Percentiles rank a stretch among this genome's conserved stretches.
phyloP scores from a whole-genome alignment of 30 jellyfish, hydroid and myxozoan genomes.

The Clytia hemisphaerica region DNA sequence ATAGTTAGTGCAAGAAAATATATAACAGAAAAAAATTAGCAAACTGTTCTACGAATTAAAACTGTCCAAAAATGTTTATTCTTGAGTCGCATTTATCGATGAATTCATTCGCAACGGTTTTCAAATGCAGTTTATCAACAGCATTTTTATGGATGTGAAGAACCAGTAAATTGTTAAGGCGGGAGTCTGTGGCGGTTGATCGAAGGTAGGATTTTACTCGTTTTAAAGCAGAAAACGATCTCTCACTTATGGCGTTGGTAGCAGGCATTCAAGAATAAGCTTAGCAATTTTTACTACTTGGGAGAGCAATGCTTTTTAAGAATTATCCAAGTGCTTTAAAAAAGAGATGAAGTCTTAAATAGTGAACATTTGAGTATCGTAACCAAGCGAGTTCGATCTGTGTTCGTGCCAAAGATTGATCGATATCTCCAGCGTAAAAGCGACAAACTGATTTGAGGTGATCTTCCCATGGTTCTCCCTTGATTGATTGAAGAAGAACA shows the following conservation, averaged over 20 bases:
- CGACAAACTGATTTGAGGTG: conserved; percentile 1
- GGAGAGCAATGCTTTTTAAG: conserved; percentile 14
- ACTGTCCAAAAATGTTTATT: too few species aligned
- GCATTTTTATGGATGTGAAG: too few species aligned
- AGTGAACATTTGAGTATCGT: conserved; percentile 4
- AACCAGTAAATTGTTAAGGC: conserved; percentile 36
- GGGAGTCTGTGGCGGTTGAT: conserved; percentile 38
- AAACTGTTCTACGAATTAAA: too few species aligned
- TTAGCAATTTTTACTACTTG: conserved; percentile 31
- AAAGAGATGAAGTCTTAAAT: conserved; percentile 19
- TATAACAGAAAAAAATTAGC: too few species aligned
- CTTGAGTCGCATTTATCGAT: too few species aligned
- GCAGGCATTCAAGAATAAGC: conserved; percentile 48
- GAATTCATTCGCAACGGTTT: too few species aligned
- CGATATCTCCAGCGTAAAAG: conserved; percentile 7
- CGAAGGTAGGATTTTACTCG: conserved; percentile 43
- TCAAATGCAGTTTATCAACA: too few species aligned
- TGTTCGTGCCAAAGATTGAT: background rate
- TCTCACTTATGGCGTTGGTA: conserved; percentile 29
- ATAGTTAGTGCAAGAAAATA: too few species aligned
- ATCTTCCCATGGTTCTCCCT: conserved; percentile 30
- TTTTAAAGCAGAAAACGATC: conserved; percentile 54
- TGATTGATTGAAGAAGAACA: conserved; percentile 6
- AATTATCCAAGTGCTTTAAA: conserved; percentile 19
- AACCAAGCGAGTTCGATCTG: conserved; percentile 7